These are phyloP conservation scores for Electrophaes corylata DNA, from an alignment of 2,888 invertebrate genomes.

Conservation along the genomic window DNA sequence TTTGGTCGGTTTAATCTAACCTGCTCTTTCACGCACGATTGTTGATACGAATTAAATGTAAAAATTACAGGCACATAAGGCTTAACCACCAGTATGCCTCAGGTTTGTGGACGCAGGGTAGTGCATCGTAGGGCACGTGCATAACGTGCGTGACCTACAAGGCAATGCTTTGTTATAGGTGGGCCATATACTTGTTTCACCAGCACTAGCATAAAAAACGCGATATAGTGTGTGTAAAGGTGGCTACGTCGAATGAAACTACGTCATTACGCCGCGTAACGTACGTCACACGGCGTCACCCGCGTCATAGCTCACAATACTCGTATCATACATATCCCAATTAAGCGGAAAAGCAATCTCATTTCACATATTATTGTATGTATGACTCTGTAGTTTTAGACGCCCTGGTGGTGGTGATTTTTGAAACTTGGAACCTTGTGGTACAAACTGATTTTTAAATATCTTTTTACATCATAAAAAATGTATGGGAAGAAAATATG, in stretches of 20 bases:
- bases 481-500: no score
- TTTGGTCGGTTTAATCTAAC: no score
- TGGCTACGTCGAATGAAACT: background rate
- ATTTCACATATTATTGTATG: constrained; percentile 68
- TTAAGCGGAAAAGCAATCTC: constrained; percentile 74
- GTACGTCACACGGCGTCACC: constrained; percentile 57
- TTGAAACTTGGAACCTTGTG: constrained; percentile 14
- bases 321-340: constrained; percentile 77
- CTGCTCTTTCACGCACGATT: background rate
- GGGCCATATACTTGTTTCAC: no score
- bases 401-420: constrained; percentile 36
- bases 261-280: constrained; percentile 7
- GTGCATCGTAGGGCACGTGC: no score
- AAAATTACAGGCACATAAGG: no score
- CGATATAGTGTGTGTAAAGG: background rate
- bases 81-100: no score
- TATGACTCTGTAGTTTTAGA: constrained; percentile 45
- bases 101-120: no score
- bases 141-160: no score
- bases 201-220: no score
- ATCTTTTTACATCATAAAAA: background rate
- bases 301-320: constrained; percentile 59
- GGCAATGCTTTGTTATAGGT: no score
- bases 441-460: constrained; percentile 4
- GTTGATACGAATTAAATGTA: no score